phyloP scores from a whole-genome alignment of 2,888 invertebrate genomes.

The Podabrus alpinus region DNA sequence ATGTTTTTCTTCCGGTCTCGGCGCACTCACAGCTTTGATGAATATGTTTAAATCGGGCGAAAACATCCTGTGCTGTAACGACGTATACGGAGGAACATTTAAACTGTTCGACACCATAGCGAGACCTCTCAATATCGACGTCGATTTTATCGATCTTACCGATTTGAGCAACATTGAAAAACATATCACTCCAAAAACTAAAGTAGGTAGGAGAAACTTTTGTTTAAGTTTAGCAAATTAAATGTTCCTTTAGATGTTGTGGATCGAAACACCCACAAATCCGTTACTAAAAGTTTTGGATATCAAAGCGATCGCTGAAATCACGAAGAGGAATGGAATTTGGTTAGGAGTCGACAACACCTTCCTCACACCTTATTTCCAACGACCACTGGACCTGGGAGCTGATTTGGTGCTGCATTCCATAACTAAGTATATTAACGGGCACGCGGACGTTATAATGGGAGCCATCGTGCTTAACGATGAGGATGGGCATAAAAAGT shows the following conservation, averaged over 20 bases:
- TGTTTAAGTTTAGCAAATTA: not conserved
- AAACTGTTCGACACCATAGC: constrained; percentile 60
- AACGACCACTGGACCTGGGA: constrained; percentile 41
- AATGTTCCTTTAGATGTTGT: constrained; percentile 66
- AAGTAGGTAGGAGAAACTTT: constrained; percentile 61
- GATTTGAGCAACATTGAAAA: constrained; percentile 64
- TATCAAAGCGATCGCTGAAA: constrained; percentile 68
- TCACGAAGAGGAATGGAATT: constrained; percentile 56
- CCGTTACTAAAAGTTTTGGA: constrained; percentile 83
- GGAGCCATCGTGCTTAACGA: constrained; percentile 36
- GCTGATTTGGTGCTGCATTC: constrained; percentile 42
- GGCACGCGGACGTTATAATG: constrained; percentile 42
- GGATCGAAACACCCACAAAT: constrained; percentile 92
- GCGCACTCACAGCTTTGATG: constrained; percentile 74
- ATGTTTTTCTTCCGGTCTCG: constrained; percentile 84
- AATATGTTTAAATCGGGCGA: constrained; percentile 79
- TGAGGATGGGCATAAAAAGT: constrained; percentile 53
- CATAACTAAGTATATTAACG: constrained; percentile 42
- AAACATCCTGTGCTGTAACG: constrained; percentile 85
- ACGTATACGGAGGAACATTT: constrained; percentile 90
- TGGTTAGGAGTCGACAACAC: constrained; percentile 37
- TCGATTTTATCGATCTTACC: constrained; percentile 75
- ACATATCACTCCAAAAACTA: constrained; percentile 76
- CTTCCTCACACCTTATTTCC: constrained; percentile 37
- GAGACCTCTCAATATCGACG: constrained; percentile 66